Evolutionary conservation across 1,140 invertebrate genomes (phyloP).

Genomic region (Trichonephila clavipes): DNA sequence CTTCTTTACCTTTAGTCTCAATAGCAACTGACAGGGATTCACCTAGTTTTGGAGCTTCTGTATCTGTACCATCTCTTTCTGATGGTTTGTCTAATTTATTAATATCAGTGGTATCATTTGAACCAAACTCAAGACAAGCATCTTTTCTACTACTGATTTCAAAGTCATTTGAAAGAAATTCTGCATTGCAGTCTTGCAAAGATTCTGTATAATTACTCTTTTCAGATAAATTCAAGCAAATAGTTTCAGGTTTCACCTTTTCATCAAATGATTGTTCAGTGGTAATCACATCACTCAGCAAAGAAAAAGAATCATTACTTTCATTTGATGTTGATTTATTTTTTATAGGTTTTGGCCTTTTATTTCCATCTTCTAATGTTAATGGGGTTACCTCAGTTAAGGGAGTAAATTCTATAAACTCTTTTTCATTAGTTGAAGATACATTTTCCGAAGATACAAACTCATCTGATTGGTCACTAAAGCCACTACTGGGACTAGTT

Average conservation of each 20-base stretch:
- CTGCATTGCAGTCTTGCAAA: neutral
- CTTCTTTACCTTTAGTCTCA: neutral
- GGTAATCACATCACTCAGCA: neutral
- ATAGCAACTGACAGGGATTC: neutral
- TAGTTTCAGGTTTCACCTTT: neutral
- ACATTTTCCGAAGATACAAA: neutral
- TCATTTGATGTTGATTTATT: neutral
- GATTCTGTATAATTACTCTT: neutral
- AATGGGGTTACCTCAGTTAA: neutral
- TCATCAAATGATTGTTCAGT: neutral
- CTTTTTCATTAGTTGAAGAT: neutral
- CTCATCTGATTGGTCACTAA: neutral
- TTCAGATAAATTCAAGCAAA: neutral
- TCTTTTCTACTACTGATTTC: neutral
- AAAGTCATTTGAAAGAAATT: neutral
- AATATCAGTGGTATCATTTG: neutral
- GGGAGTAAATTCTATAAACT: neutral
- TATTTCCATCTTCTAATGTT: slow-evolving; percentile 17
- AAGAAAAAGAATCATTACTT: neutral
- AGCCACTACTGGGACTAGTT: neutral
- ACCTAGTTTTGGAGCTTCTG: neutral
- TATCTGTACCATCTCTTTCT: neutral
- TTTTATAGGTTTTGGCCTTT: neutral
- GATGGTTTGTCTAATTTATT: neutral
- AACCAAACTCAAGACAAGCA: neutral